These are phyloP conservation scores for Tubiluchus corallicola DNA, from an alignment of 2,888 invertebrate genomes.

Conservation along the genomic window DNA sequence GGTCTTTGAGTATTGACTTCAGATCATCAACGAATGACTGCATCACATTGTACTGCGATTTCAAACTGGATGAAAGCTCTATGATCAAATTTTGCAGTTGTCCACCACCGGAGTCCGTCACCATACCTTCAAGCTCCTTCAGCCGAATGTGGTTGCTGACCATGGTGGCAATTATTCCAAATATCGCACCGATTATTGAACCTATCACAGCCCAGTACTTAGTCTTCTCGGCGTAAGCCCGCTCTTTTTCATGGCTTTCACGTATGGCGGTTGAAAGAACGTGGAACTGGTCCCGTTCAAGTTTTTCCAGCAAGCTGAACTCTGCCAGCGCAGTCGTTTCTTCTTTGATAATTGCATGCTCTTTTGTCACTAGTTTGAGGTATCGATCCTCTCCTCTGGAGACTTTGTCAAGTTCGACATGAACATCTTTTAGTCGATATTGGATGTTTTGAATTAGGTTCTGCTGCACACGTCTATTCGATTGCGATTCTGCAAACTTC, in stretches of 20 bases:
- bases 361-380: slow-evolving; percentile 49
- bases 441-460: slow-evolving; percentile 41
- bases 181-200: slow-evolving; percentile 41
- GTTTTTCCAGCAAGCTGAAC: slow-evolving; percentile 7
- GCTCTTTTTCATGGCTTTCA: slow-evolving; percentile 60
- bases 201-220: slow-evolving; percentile 65
- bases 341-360: slow-evolving; percentile 34
- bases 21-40: slow-evolving; percentile 14
- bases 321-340: slow-evolving; percentile 22
- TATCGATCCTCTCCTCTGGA: slow-evolving; percentile 57
- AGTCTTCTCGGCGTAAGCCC: slow-evolving; percentile 57
- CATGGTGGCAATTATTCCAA: slow-evolving; percentile 45
- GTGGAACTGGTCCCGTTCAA: slow-evolving; percentile 34
- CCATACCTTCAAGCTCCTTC: slow-evolving; percentile 42
- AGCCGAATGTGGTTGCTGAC: slow-evolving; percentile 45
- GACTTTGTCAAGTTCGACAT: slow-evolving; percentile 53
- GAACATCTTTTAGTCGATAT: slow-evolving; percentile 45
- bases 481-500: slow-evolving; percentile 44
- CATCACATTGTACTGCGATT: slow-evolving; percentile 14
- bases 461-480: slow-evolving; percentile 42
- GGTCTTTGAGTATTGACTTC: slow-evolving; percentile 10
- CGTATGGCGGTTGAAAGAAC: slow-evolving; percentile 53
- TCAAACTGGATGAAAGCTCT: slow-evolving; percentile 9
- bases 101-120: slow-evolving; percentile 29
- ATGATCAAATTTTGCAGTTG: slow-evolving; percentile 14